phyloP scores from a whole-genome alignment of 92 coral and sea anemone genomes.

The Montipora capitata region DNA sequence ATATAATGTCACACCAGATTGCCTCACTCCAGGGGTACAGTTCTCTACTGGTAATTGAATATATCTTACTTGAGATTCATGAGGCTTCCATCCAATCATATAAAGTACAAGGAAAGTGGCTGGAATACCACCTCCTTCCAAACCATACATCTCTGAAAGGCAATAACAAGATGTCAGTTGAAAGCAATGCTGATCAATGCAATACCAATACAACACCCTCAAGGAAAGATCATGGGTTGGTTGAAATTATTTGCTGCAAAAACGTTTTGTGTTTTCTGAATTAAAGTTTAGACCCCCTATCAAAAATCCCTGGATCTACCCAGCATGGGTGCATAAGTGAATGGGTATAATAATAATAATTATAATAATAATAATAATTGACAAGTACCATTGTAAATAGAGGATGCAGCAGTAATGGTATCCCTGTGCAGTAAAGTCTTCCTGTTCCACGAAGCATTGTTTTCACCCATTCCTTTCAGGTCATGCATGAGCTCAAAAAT shows the following conservation, averaged over 20 bases:
- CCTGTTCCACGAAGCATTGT: conserved; percentile 92
- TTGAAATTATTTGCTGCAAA: too few relatives aligned
- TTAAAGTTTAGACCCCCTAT: too few relatives aligned
- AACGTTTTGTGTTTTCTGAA: too few relatives aligned
- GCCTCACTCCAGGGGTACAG: too few relatives aligned
- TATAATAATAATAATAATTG: too few relatives aligned
- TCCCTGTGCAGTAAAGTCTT: conserved; percentile 84
- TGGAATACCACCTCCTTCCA: conserved; percentile 89
- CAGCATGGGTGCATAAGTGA: too few relatives aligned
- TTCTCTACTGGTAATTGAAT: background rate
- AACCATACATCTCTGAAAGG: conserved; percentile 92
- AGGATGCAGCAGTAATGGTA: conserved; percentile 88
- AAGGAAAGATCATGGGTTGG: too few relatives aligned
- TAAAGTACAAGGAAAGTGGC: conserved; percentile 93
- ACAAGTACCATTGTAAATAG: conserved; percentile 81
- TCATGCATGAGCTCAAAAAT: conserved; percentile 93
- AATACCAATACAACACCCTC: background rate
- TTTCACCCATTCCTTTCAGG: conserved; percentile 99
- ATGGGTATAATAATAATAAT: too few relatives aligned
- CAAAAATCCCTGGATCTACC: too few relatives aligned
- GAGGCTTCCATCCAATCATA: conserved; percentile 98
- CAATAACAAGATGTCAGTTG: background rate
- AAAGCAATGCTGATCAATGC: background rate
- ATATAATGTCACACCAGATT: too few relatives aligned
- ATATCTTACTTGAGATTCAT: conserved; percentile 80